These are phyloP conservation scores for Grantiella picta DNA, from an alignment of 2,113 vertebrate genomes.

Conservation along the genomic window DNA sequence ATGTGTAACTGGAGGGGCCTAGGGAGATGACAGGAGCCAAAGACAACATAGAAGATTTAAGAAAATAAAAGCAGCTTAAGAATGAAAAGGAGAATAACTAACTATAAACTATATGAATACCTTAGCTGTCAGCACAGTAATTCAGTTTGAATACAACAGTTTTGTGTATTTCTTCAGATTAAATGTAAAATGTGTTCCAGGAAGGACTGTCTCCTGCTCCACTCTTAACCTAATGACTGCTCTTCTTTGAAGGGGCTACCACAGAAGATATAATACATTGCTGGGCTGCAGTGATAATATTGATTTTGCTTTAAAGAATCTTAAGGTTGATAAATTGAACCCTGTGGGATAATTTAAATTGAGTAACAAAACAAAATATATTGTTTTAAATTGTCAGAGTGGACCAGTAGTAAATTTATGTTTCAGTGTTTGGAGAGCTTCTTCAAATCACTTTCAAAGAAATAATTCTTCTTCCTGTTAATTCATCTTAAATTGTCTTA, in stretches of 20 bases:
- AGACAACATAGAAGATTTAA: neutral
- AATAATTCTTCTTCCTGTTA: neutral
- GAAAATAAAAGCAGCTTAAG: neutral
- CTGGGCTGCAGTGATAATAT: neutral
- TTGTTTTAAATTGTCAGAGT: neutral
- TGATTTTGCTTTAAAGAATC: conserved; percentile 6
- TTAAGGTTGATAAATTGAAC: neutral
- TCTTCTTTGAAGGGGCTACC: neutral
- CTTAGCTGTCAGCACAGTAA: neutral
- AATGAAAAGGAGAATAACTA: neutral
- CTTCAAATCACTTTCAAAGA: neutral
- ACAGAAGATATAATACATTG: neutral
- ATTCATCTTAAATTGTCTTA: neutral
- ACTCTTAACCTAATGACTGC: neutral
- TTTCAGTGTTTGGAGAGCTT: neutral
- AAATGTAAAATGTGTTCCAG: neutral
- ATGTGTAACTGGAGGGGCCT: neutral
- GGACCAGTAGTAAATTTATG: neutral
- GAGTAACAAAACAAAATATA: neutral
- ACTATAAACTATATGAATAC: neutral
- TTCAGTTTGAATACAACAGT: neutral
- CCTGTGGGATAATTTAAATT: neutral
- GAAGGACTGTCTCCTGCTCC: neutral
- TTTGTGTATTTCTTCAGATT: neutral
- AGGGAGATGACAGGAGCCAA: neutral